Conservation (phyloP, 2,113 vertebrate genomes). For the Chaenogobius annularis region DNA sequence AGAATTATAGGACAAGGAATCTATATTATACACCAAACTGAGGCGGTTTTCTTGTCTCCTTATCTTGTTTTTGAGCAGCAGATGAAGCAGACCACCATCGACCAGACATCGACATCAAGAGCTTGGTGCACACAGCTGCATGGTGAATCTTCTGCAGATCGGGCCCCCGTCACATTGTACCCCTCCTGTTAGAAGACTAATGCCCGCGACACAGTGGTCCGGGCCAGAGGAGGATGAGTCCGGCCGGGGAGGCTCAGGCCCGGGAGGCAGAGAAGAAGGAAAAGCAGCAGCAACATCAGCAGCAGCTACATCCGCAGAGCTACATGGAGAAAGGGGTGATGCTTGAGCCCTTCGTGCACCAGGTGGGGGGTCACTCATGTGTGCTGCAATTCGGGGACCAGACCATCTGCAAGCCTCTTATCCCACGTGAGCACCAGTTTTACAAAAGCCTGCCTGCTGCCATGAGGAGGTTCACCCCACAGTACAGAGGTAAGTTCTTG, state of each 20-base stretch:
- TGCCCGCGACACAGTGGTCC: slow-evolving; percentile 73
- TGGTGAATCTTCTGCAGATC: slow-evolving; percentile 6
- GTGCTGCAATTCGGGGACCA: slow-evolving; percentile 95
- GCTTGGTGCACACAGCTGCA: slow-evolving; percentile 29
- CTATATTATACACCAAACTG: slow-evolving; percentile 5
- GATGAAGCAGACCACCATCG: slow-evolving; percentile 22
- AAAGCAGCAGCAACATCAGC: slow-evolving; percentile 32
- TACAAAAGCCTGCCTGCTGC: slow-evolving; percentile 94
- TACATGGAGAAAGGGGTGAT: slow-evolving; percentile 85
- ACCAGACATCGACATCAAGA: slow-evolving; percentile 19
- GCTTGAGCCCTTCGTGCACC: slow-evolving; percentile 95
- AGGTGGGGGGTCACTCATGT: slow-evolving; percentile 94
- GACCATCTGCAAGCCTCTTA: slow-evolving; percentile 96
- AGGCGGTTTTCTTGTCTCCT: slow-evolving; percentile 30
- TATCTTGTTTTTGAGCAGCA: slow-evolving; percentile 45
- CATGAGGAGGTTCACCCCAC: slow-evolving; percentile 93
- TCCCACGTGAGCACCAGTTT: slow-evolving; percentile 94
- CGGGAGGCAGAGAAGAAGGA: slow-evolving; percentile 85
- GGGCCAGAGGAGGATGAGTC: slow-evolving; percentile 91
- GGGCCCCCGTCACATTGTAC: slow-evolving; percentile 40
- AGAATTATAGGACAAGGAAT: slow-evolving; percentile 17
- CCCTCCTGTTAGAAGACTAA: slow-evolving; percentile 76
- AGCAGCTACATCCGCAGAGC: slow-evolving; percentile 51
- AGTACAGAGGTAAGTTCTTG: slow-evolving; percentile 88
- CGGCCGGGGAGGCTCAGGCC: slow-evolving; percentile 85